Evolutionary conservation across 2,113 vertebrate genomes (phyloP), one percentile per base, ranked within the genome.

Genomic region (Muntiacus reevesi): DNA sequence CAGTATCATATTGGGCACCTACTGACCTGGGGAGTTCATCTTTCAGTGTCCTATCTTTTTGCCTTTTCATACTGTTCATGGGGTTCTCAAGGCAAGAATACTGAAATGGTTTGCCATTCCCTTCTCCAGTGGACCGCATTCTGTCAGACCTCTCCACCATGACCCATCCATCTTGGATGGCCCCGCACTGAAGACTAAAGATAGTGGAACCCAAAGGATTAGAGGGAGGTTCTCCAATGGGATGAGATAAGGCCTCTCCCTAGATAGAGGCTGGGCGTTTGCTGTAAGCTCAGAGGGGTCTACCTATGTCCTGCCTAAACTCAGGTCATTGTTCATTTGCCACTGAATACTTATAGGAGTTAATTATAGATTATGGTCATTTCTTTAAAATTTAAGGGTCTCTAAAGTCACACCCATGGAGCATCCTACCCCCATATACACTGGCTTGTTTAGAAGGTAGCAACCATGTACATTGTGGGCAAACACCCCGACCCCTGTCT

Each of bases 341-440:
- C 57, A n/a, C 64, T 36, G 25, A 84, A 43, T 50, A 28, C 7
- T 19, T 78, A 23, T 0, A 71, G 25, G 28, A 82, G 30, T 28
- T 36, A 25, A 25, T 79, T 64, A 59, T 9, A 93, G 82, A 79
- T 57, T 97, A 81, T 52, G 25, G 3, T 45, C 55, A 54, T 79
- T 94, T 79, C 13, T 83, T 67, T 84, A 52, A 36, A 78, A 36
- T 84, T 47, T 85, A 33, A 74, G 23, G 2, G 76, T 96, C 78
- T 92, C 12, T 40, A 21, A 78, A 81, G 57, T 40, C 14, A 21
- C 40, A 82, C 23, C 21, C 33, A 55, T 7, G 4, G 59, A 47
- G 9, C 54, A 33, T 47, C 10, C 9, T 30, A 74, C 25, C 81
- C 36, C 30, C 30, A 0, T 3, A 2, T 9, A 43, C 23, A 33